Conservation (phyloP, 2,113 vertebrate genomes). For the Euleptes europaea region DNA sequence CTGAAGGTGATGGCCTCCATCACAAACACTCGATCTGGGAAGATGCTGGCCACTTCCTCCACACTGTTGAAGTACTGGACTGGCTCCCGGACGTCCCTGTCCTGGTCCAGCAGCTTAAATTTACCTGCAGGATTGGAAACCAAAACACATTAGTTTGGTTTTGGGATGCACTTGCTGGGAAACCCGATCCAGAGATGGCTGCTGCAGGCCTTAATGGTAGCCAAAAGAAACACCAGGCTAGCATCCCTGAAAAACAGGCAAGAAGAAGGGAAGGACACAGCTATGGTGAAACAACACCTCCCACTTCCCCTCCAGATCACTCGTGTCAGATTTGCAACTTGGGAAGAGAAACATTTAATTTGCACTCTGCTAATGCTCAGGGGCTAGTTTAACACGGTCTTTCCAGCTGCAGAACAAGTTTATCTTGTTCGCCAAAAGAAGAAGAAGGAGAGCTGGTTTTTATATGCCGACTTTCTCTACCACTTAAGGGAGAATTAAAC, state of each 20-base stretch:
- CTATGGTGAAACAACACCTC: no score
- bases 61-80: slow-evolving; percentile 96
- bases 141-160: background rate
- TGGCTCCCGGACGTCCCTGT: slow-evolving; percentile 91
- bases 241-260: background rate
- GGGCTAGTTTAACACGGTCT: no score
- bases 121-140: slow-evolving; percentile 79
- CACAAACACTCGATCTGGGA: slow-evolving; percentile 95
- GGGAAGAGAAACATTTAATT: no score
- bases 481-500: no score
- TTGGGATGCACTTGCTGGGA: background rate
- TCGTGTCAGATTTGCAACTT: no score
- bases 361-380: no score
- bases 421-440: no score
- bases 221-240: background rate
- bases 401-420: no score
- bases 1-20: slow-evolving; percentile 98
- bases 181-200: background rate
- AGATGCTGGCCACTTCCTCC: slow-evolving; percentile 94
- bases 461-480: no score
- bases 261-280: background rate
- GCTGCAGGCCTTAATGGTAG: no score
- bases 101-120: slow-evolving; percentile 97
- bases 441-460: no score
- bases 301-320: no score